Base-by-base conservation (phyloP, 2,113 vertebrate genomes). In the Chinchilla lanigera region DNA sequence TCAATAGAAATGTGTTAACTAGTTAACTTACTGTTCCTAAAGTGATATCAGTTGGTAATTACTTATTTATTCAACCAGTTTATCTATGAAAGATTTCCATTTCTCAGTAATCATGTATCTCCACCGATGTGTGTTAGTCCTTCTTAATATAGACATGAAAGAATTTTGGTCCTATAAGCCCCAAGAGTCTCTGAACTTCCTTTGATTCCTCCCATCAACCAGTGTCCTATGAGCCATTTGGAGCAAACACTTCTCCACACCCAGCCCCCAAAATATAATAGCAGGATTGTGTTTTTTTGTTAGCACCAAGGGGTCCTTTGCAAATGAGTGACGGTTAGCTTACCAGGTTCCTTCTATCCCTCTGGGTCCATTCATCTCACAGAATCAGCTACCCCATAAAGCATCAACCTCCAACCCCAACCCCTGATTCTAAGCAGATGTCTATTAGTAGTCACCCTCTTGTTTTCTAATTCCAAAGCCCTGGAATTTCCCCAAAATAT, bases 401-500 rank as follows among this genome's bases (percentile, higher is more conserved):
- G 5, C 7, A 61, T 14, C 35, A 75, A 41, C 61, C 0, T 85
- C 65, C 0, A 56, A 26, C 4, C 75, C 44, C 24, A 52, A 5
- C 8, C 56, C 22, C 7, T 6, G 20, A 73, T 50, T 41, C 56
- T 77, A 67, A 81, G 56, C 16, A 84, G 52, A 47, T 95, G 12
- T 81, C 82, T 81, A 5, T 17, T 56, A 4, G 30, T 26, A 6
- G 3, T 22, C 11, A 52, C 13, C 19, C 44, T 24, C 16, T 71
- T 65, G 30, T n/a, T 86, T 89, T 80, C 33, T 86, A 86, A 94
- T 81, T 90, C 81, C 88, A 77, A 88, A 60, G 4, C 56, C 35
- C 30, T 77, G 22, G 41, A 93, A 89, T 33, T 81, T n/a, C n/a
- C n/a, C n/a, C n/a, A 41, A 3, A 38, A n/a, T 89, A 19, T 67